Conservation (phyloP, 2,888 invertebrate species). For the Heliconius hortense region DNA sequence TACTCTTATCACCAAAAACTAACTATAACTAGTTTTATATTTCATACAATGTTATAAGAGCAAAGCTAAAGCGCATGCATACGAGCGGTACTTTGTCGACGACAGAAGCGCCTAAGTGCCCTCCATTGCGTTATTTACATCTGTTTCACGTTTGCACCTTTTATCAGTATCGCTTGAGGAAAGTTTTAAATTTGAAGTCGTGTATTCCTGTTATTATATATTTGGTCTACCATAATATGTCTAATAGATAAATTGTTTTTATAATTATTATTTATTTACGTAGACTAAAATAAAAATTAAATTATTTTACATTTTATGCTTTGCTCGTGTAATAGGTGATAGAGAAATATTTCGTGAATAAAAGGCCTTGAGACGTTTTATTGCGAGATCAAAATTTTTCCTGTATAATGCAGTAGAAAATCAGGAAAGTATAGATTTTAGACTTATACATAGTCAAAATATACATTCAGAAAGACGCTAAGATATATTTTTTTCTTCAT, state of each 20-base stretch:
- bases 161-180: neutral
- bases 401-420: neutral
- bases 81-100: slow-evolving; percentile 2
- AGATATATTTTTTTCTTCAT: neutral
- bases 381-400: neutral
- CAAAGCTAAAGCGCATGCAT: neutral
- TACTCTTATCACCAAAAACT: neutral
- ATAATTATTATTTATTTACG: too few species aligned
- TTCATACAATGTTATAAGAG: slow-evolving; percentile 4
- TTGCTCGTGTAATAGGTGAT: too few species aligned
- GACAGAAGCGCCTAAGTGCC: slow-evolving; percentile 2
- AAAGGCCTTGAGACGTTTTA: neutral
- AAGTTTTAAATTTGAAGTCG: neutral
- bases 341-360: too few species aligned
- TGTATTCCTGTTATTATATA: too few species aligned
- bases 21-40: neutral
- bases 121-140: slow-evolving; percentile 3
- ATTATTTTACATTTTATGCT: too few species aligned
- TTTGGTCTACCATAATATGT: too few species aligned
- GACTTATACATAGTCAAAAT: neutral
- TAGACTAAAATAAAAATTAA: too few species aligned
- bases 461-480: neutral
- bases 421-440: neutral
- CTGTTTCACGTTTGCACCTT: neutral
- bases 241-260: too few species aligned